phyloP scores from a whole-genome alignment of 1,140 invertebrate genomes.

The Marisa cornuarietis region DNA sequence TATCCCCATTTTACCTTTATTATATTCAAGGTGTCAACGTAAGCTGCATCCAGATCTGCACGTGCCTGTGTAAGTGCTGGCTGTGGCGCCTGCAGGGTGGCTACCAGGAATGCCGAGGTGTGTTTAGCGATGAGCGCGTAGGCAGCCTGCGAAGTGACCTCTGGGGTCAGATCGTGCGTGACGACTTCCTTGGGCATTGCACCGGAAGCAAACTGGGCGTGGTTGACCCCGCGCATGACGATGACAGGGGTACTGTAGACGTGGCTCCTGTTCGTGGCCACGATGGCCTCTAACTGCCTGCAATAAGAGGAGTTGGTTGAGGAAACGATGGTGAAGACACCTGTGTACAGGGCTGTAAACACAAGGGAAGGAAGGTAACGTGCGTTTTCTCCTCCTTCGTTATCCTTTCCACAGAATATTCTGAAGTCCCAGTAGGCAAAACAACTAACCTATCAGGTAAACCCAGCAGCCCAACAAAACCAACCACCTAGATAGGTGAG shows the following conservation, averaged over 20 bases:
- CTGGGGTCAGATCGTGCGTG: slow-evolving; percentile 34
- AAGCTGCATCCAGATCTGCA: slow-evolving; percentile 15
- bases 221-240: slow-evolving; percentile 37
- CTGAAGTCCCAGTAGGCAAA: no score
- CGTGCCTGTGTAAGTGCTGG: background rate
- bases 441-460: no score
- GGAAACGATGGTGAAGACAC: no score
- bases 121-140: slow-evolving; percentile 29
- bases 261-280: slow-evolving; percentile 3
- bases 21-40: slow-evolving; percentile 15
- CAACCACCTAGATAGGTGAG: no score
- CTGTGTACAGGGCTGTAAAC: no score
- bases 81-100: slow-evolving; percentile 22
- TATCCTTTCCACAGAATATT: no score
- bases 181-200: slow-evolving; percentile 36
- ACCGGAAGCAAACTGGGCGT: slow-evolving; percentile 46
- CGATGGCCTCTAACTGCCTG: slow-evolving; percentile 34
- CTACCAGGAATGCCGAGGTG: slow-evolving; percentile 29
- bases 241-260: slow-evolving; percentile 37
- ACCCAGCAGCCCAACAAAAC: no score
- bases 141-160: slow-evolving; percentile 27
- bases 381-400: no score
- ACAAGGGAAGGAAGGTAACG: no score
- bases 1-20: slow-evolving; percentile 25
- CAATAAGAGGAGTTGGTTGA: background rate